Base-by-base conservation (phyloP, 1,140 invertebrate species). In the Leptinotarsa undecemlineata region DNA sequence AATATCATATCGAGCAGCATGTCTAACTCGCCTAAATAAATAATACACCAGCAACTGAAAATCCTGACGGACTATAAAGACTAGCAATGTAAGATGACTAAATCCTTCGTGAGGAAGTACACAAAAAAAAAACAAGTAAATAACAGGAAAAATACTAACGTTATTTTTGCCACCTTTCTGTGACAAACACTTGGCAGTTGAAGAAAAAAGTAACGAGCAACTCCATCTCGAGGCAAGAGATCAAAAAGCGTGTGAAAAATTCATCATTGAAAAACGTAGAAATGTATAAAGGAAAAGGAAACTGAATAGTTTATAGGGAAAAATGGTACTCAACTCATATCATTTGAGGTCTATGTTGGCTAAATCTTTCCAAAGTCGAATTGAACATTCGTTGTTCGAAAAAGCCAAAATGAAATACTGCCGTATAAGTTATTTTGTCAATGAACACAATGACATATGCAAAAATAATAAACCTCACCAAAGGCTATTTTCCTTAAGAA, bases 31-130 rank as follows among this genome's bases (percentile, higher is more conserved):
- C n/a, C 51, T n/a, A 57, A 75, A 64, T 47, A 71, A 61, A 69
- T 75, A 75, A 75, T 71, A 75, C 68, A 70, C 68, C 61, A 70
- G 68, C 74, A 71, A 69, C 62, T 62, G 33, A 63, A 48, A n/a
- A 23, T 75, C 69, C 61, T 71, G 61, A 75, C 62, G 68, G 69
- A 48, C 26, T 74, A 17, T 64, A 71, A 17, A 74, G 68, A 71
- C 68, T 71, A 63, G 69, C 47, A 71, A 75, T 75, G 68, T 64
- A 75, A 48, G 63, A 68, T 71, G 61, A 51, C 67, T 69, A 69
- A 47, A 71, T 62, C 48, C 68, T 63, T 64, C 21, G 51, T 75
- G 47, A 71, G 20, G 69, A 71, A 71, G 69, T 61, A 71, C 68
- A 69, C 33, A 69, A 48, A 71, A 13, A 61, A 60, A 71, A 21